Conservation (phyloP, 2,113 vertebrate species). For the Serilophus lunatus region DNA sequence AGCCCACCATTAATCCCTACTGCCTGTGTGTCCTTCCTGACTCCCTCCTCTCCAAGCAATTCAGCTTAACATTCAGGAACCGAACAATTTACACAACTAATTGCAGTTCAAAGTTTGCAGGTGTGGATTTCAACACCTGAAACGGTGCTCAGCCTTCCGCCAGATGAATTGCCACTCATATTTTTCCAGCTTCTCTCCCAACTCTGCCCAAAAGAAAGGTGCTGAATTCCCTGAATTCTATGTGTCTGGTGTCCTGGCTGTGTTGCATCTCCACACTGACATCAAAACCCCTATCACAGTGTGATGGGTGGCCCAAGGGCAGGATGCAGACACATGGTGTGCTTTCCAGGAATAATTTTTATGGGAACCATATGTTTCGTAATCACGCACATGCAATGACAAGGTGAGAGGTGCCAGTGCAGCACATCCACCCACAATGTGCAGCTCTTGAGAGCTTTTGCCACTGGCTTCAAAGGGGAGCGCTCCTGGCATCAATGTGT, state of each 20-base stretch:
- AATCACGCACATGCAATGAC: fast-evolving
- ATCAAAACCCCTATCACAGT: too few relatives aligned
- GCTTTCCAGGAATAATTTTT: neutral
- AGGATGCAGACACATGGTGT: fast-evolving
- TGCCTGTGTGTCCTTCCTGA: neutral
- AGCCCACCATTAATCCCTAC: fast-evolving
- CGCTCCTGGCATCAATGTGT: fast-evolving
- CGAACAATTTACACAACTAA: neutral
- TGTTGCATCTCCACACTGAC: too few relatives aligned
- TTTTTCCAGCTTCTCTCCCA: neutral
- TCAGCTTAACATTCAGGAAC: neutral
- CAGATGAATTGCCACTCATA: neutral
- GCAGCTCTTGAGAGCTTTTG: neutral
- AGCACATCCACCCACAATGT: neutral
- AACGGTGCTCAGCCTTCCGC: neutral
- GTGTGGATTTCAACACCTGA: neutral
- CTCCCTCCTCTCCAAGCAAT: neutral
- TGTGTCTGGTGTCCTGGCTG: fast-evolving
- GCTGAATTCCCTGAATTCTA: neutral
- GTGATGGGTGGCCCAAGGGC: fast-evolving
- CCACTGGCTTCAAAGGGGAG: neutral
- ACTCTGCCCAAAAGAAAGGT: neutral
- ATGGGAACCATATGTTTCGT: neutral
- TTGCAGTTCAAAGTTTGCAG: neutral
- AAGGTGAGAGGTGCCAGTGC: neutral